These are phyloP conservation scores for Physeter macrocephalus DNA, from an alignment of 2,113 vertebrate species.

Conservation along the genomic window DNA sequence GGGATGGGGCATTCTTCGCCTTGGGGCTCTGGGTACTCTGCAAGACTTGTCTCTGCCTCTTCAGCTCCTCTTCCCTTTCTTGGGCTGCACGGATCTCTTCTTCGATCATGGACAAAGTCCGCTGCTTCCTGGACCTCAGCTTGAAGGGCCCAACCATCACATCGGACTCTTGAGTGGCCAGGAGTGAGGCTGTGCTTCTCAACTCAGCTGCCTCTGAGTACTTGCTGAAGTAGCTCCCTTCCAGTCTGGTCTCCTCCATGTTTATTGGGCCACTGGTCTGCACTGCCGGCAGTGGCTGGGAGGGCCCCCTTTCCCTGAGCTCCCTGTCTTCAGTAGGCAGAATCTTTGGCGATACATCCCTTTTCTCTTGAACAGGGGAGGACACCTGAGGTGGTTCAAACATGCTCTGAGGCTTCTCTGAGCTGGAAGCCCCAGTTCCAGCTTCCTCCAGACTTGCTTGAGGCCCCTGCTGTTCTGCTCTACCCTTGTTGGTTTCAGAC, in stretches of 20 bases:
- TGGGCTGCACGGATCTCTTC: conserved; percentile 98
- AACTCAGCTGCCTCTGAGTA: conserved; percentile 96
- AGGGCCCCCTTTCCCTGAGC: conserved; percentile 76
- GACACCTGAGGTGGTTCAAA: conserved; percentile 86
- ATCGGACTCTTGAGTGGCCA: conserved; percentile 87
- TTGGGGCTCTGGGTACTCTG: conserved; percentile 79
- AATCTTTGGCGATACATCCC: conserved; percentile 82
- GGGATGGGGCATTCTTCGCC: conserved; percentile 81
- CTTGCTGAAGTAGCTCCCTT: conserved; percentile 97
- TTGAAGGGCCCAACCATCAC: conserved; percentile 92
- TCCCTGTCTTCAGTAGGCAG: conserved; percentile 70
- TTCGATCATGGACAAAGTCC: conserved; percentile 98
- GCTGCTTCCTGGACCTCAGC: conserved; percentile 94
- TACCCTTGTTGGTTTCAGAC: conserved; percentile 22
- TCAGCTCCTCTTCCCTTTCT: conserved; percentile 96
- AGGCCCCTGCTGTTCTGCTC: conserved; percentile 45
- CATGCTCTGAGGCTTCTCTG: conserved; percentile 68
- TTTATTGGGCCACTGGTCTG: conserved; percentile 81
- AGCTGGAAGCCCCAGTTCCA: neutral
- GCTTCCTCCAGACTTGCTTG: conserved; percentile 40
- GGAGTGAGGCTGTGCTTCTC: conserved; percentile 89
- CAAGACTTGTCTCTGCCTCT: conserved; percentile 88
- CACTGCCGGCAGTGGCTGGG: conserved; percentile 49
- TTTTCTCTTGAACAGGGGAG: conserved; percentile 84
- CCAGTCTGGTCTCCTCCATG: conserved; percentile 83